Conservation (phyloP, 2,888 invertebrate genomes). For the Belgica antarctica region DNA sequence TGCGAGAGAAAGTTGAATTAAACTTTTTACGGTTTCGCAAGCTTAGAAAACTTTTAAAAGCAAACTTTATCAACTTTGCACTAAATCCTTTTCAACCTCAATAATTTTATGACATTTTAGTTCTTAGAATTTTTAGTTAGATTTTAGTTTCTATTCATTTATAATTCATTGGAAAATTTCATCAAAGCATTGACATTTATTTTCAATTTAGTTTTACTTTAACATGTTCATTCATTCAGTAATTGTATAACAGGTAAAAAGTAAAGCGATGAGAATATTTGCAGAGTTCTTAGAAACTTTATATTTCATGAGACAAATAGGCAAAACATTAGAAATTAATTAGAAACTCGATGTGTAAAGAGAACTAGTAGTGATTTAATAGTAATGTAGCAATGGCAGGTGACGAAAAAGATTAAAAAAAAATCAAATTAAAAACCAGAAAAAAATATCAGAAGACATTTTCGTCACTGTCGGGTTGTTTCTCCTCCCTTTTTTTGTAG, state of each 20-base stretch:
- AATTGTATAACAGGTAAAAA: not conserved
- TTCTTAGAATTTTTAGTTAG: not conserved
- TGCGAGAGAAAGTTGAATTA: no score
- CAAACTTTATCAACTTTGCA: no score
- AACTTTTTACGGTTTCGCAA: no score
- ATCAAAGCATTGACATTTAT: not conserved
- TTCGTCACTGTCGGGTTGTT: slow-evolving; percentile 17
- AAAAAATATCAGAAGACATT: slow-evolving; percentile 32
- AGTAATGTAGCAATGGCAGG: slow-evolving; percentile 11
- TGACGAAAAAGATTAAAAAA: not conserved
- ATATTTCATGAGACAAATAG: not conserved
- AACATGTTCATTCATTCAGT: not conserved
- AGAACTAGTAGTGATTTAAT: slow-evolving; percentile 15
- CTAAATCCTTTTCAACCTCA: no score
- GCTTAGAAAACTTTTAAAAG: not conserved
- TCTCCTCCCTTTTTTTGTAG: slow-evolving; percentile 22
- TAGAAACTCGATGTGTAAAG: slow-evolving; percentile 10
- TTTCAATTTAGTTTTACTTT: not conserved
- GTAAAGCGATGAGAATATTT: slow-evolving; percentile 4
- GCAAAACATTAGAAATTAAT: not conserved
- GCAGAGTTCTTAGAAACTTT: slow-evolving; percentile 9
- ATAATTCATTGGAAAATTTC: not conserved
- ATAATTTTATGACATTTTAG: no score
- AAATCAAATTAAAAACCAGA: not conserved
- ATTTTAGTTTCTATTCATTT: not conserved